Evolutionary conservation across 2,113 vertebrate genomes (phyloP).

Genomic region (Corvus moneduloides): DNA sequence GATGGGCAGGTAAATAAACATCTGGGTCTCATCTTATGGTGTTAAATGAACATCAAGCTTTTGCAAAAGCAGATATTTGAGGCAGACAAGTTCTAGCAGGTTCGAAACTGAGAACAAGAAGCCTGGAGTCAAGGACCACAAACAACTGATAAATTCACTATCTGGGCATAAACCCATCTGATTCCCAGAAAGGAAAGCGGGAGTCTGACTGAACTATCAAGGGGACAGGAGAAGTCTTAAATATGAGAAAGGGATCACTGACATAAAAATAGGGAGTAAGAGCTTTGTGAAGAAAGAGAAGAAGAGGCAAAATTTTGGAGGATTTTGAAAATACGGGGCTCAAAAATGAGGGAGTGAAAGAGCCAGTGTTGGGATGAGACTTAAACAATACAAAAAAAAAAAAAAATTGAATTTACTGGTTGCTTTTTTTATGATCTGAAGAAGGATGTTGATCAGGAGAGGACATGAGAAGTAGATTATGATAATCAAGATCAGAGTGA

Average conservation of each 20-base stretch:
- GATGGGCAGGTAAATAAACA: not conserved
- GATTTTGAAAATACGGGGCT: not conserved
- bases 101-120: not conserved
- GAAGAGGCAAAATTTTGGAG: not conserved
- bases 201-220: not conserved
- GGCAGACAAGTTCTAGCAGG: not conserved
- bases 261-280: not conserved
- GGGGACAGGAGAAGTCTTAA: not conserved
- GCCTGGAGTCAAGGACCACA: not conserved
- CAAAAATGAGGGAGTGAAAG: not conserved
- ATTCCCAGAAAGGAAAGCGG: not conserved
- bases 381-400: not conserved
- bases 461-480: not conserved
- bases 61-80: not conserved
- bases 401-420: not conserved
- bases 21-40: not conserved
- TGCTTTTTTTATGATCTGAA: not conserved
- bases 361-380: not conserved
- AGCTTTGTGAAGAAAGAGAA: not conserved
- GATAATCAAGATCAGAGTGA: not conserved
- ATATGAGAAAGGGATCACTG: not conserved
- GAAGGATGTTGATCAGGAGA: not conserved
- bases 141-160: not conserved
- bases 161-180: not conserved
- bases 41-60: not conserved